Evolutionary conservation across 2,888 invertebrate genomes (phyloP).

Genomic region (Stegophylla sp.): DNA sequence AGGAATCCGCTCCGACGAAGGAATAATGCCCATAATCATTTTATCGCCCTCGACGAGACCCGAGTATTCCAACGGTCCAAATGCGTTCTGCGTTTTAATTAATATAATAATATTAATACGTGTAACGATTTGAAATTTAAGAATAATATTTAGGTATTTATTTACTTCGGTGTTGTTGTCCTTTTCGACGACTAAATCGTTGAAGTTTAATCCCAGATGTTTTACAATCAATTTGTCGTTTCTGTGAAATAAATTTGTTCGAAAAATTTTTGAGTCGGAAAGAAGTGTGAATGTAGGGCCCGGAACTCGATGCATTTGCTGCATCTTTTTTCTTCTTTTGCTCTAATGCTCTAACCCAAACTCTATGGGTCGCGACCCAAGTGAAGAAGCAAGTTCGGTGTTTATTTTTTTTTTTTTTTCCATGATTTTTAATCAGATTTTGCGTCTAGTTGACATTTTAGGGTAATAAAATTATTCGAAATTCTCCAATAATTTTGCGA

Average conservation of each 20-base stretch:
- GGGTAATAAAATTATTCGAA: no score
- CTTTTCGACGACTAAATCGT: conserved; percentile 5
- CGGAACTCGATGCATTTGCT: no score
- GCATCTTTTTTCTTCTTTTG: no score
- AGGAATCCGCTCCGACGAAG: conserved; percentile 66
- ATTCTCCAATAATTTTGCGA: no score
- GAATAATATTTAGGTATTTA: neutral
- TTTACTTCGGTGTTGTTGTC: conserved; percentile 10
- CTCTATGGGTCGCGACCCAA: no score
- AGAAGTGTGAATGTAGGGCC: no score
- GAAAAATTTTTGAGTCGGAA: no score
- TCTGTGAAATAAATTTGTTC: neutral
- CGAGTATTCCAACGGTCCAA: conserved; percentile 69
- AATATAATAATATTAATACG: neutral
- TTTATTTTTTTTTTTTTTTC: no score
- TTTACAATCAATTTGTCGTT: neutral
- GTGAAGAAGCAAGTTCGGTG: no score
- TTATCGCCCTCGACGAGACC: conserved; percentile 65
- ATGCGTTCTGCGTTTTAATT: conserved; percentile 63
- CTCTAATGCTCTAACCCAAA: no score
- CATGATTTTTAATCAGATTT: no score
- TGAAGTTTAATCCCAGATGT: neutral
- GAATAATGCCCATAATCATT: conserved; percentile 66
- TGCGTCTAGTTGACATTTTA: no score
- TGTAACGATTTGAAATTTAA: neutral